Base-by-base conservation (phyloP, 2,113 vertebrate genomes). In the Acrocephalus arundinaceus region DNA sequence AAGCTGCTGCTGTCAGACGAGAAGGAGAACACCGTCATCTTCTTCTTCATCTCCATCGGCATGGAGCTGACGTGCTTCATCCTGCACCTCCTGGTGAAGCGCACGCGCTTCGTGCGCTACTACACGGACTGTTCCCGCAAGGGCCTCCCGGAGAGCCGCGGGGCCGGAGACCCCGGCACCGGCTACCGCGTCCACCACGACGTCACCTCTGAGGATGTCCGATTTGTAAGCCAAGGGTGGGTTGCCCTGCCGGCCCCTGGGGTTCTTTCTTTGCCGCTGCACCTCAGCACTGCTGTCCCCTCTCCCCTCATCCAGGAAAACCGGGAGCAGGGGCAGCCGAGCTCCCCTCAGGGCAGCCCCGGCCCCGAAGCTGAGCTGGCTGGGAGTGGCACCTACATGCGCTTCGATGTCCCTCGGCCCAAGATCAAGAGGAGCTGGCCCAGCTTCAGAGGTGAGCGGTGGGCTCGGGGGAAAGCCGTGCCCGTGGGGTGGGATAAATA, bases 61-160 rank as follows among this genome's bases (percentile, higher is more conserved):
- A 99, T 99, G 96, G 99, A 99, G 98, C 97, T 99, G 97, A 98
- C 98, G 4, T 99, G 99, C 96, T 99, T 99, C 96, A 85, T 99
- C 94, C 98, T 99, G 18, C 99, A 99, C 96, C 97, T 99, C 82
- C 94, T 99, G 91, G 99, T 99, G 75, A 98, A 99, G 11, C 98
- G 98, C 75, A 99, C 99, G 6, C 97, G 93, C 31, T 99, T 99
- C 4, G 99, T 99, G 74, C 98, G 93, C 39, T 98, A 99, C 95
- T 98, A 99, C 97, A 99, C 99, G 0, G 67, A 97, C 67, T 96
- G 98, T 9, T 87, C 98, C 25, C 97, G 96, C 7, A 94, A 96
- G 87, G 97, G 98, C 19, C 97, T 96, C 45, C 90, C 96, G 0
- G 96, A 94, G 54, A 67, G 58, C 78, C 97, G 94, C 65, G 96